These are phyloP conservation scores for Poecile atricapillus DNA, from an alignment of 2,113 vertebrate species.

Conservation along the genomic window DNA sequence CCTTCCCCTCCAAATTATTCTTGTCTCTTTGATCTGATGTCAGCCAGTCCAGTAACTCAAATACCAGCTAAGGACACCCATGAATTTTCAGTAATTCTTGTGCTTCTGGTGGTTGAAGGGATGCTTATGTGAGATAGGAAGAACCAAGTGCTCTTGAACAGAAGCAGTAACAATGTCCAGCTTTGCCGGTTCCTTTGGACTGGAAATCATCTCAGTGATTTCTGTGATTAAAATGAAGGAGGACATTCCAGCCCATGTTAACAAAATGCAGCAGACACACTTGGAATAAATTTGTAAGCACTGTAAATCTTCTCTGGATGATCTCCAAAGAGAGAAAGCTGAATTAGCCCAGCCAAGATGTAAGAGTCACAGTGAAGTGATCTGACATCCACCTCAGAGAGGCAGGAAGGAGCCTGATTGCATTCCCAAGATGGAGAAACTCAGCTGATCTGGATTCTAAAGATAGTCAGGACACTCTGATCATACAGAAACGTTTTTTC, in stretches of 20 bases:
- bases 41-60: background rate
- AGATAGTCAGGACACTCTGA: background rate
- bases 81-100: background rate
- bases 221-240: background rate
- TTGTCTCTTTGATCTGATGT: background rate
- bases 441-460: background rate
- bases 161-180: background rate
- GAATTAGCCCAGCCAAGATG: background rate
- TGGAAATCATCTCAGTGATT: background rate
- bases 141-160: background rate
- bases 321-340: constrained; percentile 12
- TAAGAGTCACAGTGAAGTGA: background rate
- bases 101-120: background rate
- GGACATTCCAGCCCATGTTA: background rate
- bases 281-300: constrained; percentile 7
- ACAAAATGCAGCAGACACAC: background rate
- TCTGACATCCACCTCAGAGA: background rate
- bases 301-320: background rate
- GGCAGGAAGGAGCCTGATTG: background rate
- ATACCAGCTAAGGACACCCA: background rate
- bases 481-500: background rate
- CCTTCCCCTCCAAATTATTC: background rate
- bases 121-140: background rate
- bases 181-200: background rate
- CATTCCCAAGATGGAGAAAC: background rate